These are phyloP conservation scores for Phasianus colchicus DNA, from an alignment of 2,113 vertebrate species.

Conservation along the genomic window DNA sequence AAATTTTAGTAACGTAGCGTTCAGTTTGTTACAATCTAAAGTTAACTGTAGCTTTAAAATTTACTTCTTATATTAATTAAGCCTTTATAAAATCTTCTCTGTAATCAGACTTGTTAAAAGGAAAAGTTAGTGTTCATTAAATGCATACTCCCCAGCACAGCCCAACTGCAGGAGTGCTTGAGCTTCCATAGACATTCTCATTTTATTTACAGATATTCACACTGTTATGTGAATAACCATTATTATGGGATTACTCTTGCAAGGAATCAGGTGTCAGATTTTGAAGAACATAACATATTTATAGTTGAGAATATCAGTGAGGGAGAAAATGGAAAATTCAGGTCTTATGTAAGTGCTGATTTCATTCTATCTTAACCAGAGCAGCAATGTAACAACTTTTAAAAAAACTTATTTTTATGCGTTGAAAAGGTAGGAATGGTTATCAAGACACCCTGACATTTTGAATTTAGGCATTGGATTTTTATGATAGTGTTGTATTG, in stretches of 20 bases:
- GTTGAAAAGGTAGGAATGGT: not conserved
- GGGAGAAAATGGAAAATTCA: not conserved
- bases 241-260: not conserved
- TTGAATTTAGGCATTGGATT: not conserved
- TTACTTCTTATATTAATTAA: not conserved
- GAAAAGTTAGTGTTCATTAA: not conserved
- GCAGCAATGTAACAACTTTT: not conserved
- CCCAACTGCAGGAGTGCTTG: not conserved
- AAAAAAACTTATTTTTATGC: not conserved
- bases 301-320: not conserved
- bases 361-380: not conserved
- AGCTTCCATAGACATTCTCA: fast-evolving
- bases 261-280: not conserved
- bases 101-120: not conserved
- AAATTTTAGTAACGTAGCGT: not conserved
- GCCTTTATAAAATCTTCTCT: not conserved
- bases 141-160: not conserved
- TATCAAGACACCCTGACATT: not conserved
- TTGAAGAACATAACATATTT: not conserved
- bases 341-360: not conserved
- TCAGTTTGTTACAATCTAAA: not conserved
- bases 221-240: not conserved
- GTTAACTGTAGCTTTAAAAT: fast-evolving
- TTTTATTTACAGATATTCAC: not conserved
- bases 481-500: not conserved